Conservation (phyloP, 2,113 vertebrate genomes). For the Mormyrus lacerda region DNA sequence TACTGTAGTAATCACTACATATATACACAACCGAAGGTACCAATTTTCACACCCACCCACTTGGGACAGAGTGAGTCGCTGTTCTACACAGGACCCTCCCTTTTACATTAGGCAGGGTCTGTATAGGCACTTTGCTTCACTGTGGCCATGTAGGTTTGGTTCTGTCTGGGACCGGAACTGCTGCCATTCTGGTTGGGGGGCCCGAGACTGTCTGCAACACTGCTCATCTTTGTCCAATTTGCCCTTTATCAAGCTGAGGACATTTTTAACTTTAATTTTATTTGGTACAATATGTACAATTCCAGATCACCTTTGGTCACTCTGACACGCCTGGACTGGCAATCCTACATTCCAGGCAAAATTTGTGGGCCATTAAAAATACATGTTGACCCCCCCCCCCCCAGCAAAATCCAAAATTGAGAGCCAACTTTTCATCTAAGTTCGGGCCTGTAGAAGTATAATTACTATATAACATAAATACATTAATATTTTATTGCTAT, state of each 20-base stretch:
- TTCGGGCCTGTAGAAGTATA: background rate
- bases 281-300: background rate
- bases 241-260: background rate
- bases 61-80: background rate
- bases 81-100: background rate
- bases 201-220: background rate
- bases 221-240: background rate
- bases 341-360: background rate
- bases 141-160: background rate
- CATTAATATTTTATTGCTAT: background rate
- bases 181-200: background rate
- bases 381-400: background rate
- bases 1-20: background rate
- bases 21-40: background rate
- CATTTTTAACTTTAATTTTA: background rate
- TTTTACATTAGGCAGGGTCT: background rate
- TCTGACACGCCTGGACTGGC: background rate
- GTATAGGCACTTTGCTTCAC: background rate
- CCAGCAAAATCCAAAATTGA: background rate
- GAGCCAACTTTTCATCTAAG: background rate
- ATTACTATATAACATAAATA: background rate
- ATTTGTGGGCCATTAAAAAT: background rate
- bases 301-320: background rate
- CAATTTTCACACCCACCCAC: background rate
- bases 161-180: background rate